Evolutionary conservation across 2,113 vertebrate genomes (phyloP).

Genomic region (Diadophis punctatus): DNA sequence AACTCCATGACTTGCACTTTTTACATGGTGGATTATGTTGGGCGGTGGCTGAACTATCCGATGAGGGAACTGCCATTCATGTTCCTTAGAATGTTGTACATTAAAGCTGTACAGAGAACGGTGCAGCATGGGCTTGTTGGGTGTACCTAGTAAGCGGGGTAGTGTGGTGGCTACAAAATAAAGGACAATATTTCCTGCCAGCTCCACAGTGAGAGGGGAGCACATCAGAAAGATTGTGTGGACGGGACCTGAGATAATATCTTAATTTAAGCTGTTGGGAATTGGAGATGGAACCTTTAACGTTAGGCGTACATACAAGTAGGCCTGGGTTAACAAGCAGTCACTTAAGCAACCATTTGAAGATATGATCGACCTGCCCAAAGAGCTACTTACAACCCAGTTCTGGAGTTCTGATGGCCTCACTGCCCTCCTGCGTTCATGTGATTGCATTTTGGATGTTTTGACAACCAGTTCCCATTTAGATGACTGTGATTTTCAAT

Average conservation of each 20-base stretch:
- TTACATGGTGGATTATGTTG: neutral
- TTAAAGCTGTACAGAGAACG: neutral
- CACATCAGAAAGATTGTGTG: neutral
- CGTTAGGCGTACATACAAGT: neutral
- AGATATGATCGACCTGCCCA: no score
- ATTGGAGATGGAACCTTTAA: neutral
- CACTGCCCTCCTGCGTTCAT: no score
- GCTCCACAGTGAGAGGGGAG: neutral
- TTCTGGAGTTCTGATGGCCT: no score
- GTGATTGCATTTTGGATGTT: no score
- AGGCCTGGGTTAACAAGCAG: neutral
- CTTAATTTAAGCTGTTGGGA: neutral
- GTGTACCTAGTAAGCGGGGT: neutral
- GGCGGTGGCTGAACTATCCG: rapidly evolving
- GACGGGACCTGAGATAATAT: neutral
- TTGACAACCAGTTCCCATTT: no score
- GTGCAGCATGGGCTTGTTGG: neutral
- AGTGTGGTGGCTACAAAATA: neutral
- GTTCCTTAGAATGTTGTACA: neutral
- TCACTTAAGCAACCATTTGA: no score
- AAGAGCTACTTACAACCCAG: no score
- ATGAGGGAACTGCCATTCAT: neutral
- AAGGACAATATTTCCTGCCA: neutral
- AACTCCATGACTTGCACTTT: neutral
- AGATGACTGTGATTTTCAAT: neutral